Base-by-base conservation (phyloP, 2,797 vertebrate genomes). In the Malurus leucopterus region DNA sequence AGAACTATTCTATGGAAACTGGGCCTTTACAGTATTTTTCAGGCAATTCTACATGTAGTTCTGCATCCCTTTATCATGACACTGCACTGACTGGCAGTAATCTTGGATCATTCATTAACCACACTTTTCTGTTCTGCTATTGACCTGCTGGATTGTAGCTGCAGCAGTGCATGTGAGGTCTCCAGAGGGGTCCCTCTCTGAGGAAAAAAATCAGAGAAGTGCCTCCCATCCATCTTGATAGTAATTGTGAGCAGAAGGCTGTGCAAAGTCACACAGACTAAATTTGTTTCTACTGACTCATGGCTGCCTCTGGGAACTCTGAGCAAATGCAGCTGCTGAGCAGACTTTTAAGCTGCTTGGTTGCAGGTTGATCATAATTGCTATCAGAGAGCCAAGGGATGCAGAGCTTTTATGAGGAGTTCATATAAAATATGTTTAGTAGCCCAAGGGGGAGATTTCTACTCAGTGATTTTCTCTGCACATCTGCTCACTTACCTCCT, bases 331-430 rank as follows among this genome's bases (percentile, higher is more conserved):
- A 93, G 68, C 68, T 91, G 80, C 89, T 82, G 76, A 92, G 59
- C 34, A 86, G 75, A 64, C 69, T 92, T 92, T 89, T 70, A 89
- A 86, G 76, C 76, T 75, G 70, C 57, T 89, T 80, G 34, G 38
- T 81, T 89, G 73, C 76, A 94, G 79, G 82, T 84, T 94, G 89
- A 64, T 90, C 64, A 61, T 95, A 75, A 87, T 92, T 86, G 29
- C 68, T 58, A 64, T 71, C 57, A 68, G 57, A 91, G 57, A 91
- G 74, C 74, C 77, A 84, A 88, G 89, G 84, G 80, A 93, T 68
- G 68, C 34, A 78, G 49, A 69, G 46, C 63, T 91, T 85, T 94
- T 90, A 90, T 85, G 70, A 49, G 72, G 62, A 90, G 76, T 94
- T 83, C 62, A 90, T 83, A 67, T 23, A 73, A 50, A 91, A 70